Evolutionary conservation across 2,888 invertebrate species (phyloP).

Genomic region (Incurvaria masculella): DNA sequence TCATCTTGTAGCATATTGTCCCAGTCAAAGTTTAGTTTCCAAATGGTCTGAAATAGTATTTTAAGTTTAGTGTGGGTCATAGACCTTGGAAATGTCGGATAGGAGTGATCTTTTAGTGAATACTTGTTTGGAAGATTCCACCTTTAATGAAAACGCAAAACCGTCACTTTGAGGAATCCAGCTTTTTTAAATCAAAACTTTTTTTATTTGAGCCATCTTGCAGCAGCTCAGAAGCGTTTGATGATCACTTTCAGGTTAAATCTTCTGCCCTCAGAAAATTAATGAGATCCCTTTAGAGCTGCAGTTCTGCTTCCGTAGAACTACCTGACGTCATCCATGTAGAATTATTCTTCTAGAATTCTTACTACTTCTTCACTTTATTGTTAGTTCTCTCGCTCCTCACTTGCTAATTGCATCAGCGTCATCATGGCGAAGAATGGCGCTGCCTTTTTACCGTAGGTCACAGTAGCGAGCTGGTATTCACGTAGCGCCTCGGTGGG

Average conservation of each 20-base stretch:
- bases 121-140: background rate
- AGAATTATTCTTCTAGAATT: slow-evolving; percentile 5
- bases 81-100: slow-evolving; percentile 5
- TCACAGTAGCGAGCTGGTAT: slow-evolving; percentile 2
- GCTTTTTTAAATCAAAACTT: slow-evolving; percentile 3
- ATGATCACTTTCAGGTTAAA: slow-evolving; percentile 12
- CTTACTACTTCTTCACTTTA: slow-evolving; percentile 2
- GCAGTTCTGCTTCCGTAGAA: slow-evolving; percentile 1
- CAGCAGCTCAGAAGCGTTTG: slow-evolving; percentile 6
- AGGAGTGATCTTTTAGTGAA: slow-evolving; percentile 4
- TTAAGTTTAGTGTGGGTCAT: slow-evolving; percentile 6
- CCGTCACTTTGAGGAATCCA: background rate
- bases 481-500: background rate
- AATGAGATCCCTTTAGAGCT: slow-evolving; percentile 9
- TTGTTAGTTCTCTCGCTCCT: slow-evolving; percentile 7
- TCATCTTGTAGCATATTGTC: slow-evolving; percentile 1
- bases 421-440: slow-evolving; percentile 14
- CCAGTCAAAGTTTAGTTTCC: slow-evolving; percentile 4
- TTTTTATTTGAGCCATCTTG: background rate
- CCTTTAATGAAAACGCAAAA: background rate
- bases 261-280: slow-evolving; percentile 9
- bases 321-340: slow-evolving; percentile 10
- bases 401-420: slow-evolving; percentile 9
- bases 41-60: slow-evolving; percentile 5
- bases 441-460: slow-evolving; percentile 6